A percentile compares a stretch with the other conserved stretches of the same genome.
Evolutionary conservation across 1,140 invertebrate genomes (phyloP).

Genomic region (Drosophila arawakana): DNA sequence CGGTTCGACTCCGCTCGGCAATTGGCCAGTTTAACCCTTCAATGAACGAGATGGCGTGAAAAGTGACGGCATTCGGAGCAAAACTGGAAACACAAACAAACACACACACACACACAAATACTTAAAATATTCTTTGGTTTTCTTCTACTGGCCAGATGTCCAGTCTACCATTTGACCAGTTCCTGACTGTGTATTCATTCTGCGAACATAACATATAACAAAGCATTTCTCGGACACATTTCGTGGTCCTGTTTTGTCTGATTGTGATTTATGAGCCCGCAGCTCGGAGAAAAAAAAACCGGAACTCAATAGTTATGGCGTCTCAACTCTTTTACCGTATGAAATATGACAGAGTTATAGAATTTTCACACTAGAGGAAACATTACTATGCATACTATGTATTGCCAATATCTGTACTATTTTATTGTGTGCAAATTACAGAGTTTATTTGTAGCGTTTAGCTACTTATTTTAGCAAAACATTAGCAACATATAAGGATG

Average conservation of each 20-base stretch:
- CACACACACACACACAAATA: too few species aligned
- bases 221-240: conserved; percentile 52
- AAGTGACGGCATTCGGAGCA: conserved; percentile 15
- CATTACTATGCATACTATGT: background rate
- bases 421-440: background rate
- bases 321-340: conserved; percentile 22
- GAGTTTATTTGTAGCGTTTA: background rate
- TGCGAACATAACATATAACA: conserved; percentile 18
- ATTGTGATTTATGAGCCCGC: conserved; percentile 72
- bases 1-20: conserved; percentile 47
- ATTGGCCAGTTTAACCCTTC: conserved; percentile 82
- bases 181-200: conserved; percentile 21
- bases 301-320: conserved; percentile 41
- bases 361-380: background rate
- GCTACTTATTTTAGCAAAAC: too few species aligned
- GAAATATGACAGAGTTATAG: conserved; percentile 2
- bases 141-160: conserved; percentile 62
- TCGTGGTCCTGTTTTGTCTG: conserved; percentile 50
- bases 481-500: too few species aligned
- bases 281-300: conserved; percentile 51
- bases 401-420: background rate
- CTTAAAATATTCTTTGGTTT: background rate
- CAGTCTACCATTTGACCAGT: conserved; percentile 12
- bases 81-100: conserved; percentile 18
- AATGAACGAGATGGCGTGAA: conserved; percentile 54